phyloP scores from a whole-genome alignment of 2,797 vertebrate species.

The Menidia menidia region DNA sequence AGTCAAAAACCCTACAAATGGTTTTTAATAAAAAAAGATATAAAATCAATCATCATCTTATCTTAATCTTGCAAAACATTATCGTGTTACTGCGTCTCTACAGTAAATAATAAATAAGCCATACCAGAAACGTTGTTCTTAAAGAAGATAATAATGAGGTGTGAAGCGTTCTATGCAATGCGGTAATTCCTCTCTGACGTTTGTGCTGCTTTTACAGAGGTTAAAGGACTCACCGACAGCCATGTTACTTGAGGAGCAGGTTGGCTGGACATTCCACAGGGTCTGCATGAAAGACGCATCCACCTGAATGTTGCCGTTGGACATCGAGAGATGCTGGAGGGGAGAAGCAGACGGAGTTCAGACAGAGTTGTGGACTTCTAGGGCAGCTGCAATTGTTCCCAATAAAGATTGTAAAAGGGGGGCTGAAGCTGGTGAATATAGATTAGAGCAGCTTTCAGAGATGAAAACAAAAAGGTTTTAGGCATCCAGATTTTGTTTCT shows the following conservation, averaged over 20 bases:
- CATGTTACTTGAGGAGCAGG: conserved; percentile 91
- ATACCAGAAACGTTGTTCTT: background rate
- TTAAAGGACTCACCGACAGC: conserved; percentile 87
- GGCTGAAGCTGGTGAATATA: background rate
- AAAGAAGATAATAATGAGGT: background rate
- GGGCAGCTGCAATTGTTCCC: background rate
- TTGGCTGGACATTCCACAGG: conserved; percentile 97
- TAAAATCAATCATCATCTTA: background rate
- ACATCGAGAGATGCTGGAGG: conserved; percentile 92
- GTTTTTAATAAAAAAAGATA: conserved; percentile 52
- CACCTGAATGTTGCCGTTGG: conserved; percentile 91
- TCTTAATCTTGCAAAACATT: background rate
- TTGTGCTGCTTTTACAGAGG: background rate
- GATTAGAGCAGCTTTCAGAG: background rate
- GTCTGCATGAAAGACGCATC: conserved; percentile 99
- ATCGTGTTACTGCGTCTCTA: background rate
- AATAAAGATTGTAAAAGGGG: no score
- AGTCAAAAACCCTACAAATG: conserved; percentile 84
- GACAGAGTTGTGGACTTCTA: background rate
- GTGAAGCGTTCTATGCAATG: background rate
- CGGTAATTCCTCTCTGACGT: background rate
- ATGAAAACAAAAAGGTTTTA: background rate
- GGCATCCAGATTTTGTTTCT: background rate
- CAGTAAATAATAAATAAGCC: no score
- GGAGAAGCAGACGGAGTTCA: conserved; percentile 22